Conservation (phyloP, 2,113 vertebrate species). For the Fregata magnificens region DNA sequence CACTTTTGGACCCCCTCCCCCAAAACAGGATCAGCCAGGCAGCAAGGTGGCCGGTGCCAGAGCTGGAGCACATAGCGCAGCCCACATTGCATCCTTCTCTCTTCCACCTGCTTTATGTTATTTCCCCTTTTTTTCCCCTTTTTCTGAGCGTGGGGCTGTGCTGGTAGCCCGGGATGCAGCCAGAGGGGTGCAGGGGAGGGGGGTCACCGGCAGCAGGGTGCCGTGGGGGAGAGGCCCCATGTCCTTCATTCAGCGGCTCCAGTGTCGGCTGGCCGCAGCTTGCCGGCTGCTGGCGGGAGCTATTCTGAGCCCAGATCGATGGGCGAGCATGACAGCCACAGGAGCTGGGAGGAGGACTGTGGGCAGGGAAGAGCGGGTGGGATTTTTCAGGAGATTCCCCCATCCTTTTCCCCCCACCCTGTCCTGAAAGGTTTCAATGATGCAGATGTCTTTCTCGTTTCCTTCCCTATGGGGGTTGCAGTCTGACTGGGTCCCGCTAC, state of each 20-base stretch:
- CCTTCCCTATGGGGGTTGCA: not conserved
- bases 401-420: not conserved
- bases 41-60: fast-evolving
- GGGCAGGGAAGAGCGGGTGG: not conserved
- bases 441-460: slow-evolving; percentile 31
- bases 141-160: not conserved
- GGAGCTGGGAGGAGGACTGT: not conserved
- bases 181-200: too few relatives aligned
- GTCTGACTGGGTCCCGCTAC: not conserved
- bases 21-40: not conserved
- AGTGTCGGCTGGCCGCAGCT: not conserved
- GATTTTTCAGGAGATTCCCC: slow-evolving; percentile 11
- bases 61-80: not conserved
- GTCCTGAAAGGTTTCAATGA: not conserved
- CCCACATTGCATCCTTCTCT: not conserved
- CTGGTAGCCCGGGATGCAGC: not conserved
- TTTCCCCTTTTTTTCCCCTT: not conserved
- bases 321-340: not conserved
- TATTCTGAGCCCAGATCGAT: slow-evolving; percentile 51
- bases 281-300: not conserved
- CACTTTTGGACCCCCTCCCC: not conserved
- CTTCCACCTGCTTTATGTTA: not conserved
- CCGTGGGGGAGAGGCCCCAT: fast-evolving
- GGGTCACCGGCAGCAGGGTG: not conserved
- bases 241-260: not conserved